phyloP scores from a whole-genome alignment of 1,140 invertebrate species.

The Calycopis cecrops region DNA sequence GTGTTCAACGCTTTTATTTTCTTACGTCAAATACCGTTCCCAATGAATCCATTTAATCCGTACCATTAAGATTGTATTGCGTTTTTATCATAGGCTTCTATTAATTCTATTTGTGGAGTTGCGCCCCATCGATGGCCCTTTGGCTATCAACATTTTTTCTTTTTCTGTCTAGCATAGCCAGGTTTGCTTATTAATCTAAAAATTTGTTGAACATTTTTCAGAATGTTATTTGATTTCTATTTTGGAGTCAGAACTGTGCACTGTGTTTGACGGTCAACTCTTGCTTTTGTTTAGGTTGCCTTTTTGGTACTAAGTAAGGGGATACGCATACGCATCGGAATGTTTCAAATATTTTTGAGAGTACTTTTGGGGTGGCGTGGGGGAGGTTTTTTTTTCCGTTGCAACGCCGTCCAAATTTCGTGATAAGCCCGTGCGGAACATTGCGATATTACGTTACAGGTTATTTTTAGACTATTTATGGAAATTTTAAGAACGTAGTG shows the following conservation, averaged over 20 bases:
- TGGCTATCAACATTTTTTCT: slow-evolving; percentile 9
- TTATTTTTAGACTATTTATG: no score
- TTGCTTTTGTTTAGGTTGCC: slow-evolving; percentile 3
- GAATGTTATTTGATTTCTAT: slow-evolving; percentile 7
- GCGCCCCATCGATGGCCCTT: slow-evolving; percentile 6
- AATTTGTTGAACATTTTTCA: slow-evolving; percentile 11
- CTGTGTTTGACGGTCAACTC: slow-evolving; percentile 9
- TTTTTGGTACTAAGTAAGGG: neutral
- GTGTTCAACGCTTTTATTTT: slow-evolving; percentile 6
- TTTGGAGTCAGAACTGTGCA: neutral
- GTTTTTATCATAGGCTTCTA: slow-evolving; percentile 12
- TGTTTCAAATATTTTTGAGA: neutral
- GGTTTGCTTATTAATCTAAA: slow-evolving; percentile 11
- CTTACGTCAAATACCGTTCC: slow-evolving; percentile 4
- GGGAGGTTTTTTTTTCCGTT: no score
- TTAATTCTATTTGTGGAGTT: slow-evolving; percentile 10
- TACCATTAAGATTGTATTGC: slow-evolving; percentile 12
- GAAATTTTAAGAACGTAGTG: no score
- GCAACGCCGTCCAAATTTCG: no score
- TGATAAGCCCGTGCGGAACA: no score
- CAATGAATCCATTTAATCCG: slow-evolving; percentile 8
- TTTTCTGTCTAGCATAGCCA: slow-evolving; percentile 10
- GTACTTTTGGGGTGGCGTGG: neutral
- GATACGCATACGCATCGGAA: slow-evolving; percentile 4
- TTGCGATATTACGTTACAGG: no score